Evolutionary conservation across 2,113 vertebrate species (phyloP).

Genomic region (Saccopteryx bilineata): DNA sequence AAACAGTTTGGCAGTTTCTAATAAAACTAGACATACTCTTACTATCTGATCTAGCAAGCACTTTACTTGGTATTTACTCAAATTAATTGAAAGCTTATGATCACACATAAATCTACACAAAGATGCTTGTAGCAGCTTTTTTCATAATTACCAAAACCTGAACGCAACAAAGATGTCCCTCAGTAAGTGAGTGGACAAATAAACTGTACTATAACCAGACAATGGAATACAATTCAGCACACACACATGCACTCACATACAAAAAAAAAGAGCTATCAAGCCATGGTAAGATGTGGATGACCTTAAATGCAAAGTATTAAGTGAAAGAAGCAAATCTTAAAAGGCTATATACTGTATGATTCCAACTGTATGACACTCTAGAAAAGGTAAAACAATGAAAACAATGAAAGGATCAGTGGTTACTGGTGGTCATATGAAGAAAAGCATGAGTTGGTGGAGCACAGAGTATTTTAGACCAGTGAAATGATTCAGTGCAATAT

Average conservation of each 20-base stretch:
- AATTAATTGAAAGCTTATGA: neutral
- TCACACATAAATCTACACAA: neutral
- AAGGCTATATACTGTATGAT: neutral
- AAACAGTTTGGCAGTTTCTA: neutral
- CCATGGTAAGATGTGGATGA: neutral
- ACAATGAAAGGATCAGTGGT: neutral
- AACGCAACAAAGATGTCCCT: neutral
- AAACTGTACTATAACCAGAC: neutral
- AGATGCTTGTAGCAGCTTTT: neutral
- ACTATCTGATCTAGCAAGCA: neutral
- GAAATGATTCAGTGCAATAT: neutral
- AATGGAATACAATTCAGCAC: neutral
- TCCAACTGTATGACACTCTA: neutral
- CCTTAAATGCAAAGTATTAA: neutral
- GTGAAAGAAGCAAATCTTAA: neutral
- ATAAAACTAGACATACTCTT: neutral
- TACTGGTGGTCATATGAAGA: neutral
- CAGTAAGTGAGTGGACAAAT: neutral
- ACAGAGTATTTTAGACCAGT: neutral
- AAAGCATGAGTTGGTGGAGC: neutral
- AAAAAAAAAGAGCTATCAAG: neutral
- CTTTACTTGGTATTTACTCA: constrained; percentile 11
- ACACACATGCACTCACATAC: no score
- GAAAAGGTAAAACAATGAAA: constrained; percentile 10
- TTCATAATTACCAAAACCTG: neutral